Conservation (phyloP, 1,140 invertebrate genomes). For the Ostrea edulis region DNA sequence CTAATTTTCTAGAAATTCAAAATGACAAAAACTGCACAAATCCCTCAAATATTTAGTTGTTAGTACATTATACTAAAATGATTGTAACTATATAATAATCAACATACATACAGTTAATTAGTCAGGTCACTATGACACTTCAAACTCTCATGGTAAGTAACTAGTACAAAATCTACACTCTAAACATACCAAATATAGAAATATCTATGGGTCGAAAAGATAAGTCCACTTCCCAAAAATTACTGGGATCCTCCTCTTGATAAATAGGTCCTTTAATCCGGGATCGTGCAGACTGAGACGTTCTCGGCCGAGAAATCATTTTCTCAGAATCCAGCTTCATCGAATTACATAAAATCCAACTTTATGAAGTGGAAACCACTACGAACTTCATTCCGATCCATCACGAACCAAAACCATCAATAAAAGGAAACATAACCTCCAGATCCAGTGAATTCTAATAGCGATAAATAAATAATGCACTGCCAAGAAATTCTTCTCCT, state of each 20-base stretch:
- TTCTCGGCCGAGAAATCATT: conserved; percentile 34
- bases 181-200: conserved; percentile 40
- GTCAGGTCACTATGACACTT: neutral
- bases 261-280: conserved; percentile 34
- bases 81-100: neutral
- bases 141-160: neutral
- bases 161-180: neutral
- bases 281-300: conserved; percentile 24
- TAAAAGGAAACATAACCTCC: neutral
- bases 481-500: neutral
- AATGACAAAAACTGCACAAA: too few relatives aligned
- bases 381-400: neutral
- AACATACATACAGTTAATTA: neutral
- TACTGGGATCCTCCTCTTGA: conserved; percentile 40
- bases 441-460: neutral
- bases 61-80: too few relatives aligned
- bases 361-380: neutral
- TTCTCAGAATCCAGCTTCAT: conserved; percentile 26
- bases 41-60: too few relatives aligned
- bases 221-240: conserved; percentile 38
- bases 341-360: conserved; percentile 18
- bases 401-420: neutral
- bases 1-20: too few relatives aligned
- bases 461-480: conserved; percentile 17
- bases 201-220: conserved; percentile 40